Conservation (phyloP, 2,113 vertebrate genomes). For the Trogon surrucura region DNA sequence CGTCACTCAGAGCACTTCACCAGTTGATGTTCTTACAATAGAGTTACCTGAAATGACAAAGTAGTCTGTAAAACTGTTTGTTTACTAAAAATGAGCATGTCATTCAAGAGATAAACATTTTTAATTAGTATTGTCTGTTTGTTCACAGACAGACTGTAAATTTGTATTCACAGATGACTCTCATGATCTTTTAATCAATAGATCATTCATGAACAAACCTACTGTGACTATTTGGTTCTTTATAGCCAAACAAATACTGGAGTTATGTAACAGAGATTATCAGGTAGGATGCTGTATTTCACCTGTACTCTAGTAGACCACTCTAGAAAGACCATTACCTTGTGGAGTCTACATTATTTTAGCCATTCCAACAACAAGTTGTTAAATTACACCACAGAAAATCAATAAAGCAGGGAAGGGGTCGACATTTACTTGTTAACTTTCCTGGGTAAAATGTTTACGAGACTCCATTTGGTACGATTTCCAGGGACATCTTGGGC, state of each 20-base stretch:
- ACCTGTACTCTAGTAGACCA: not conserved
- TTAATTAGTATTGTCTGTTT: conserved; percentile 10
- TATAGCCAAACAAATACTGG: not conserved
- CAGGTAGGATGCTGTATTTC: not conserved
- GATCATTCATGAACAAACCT: not conserved
- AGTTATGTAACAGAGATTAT: conserved; percentile 1
- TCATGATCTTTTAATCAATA: not conserved
- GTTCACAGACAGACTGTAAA: not conserved
- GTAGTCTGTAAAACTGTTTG: not conserved
- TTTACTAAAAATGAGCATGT: not conserved
- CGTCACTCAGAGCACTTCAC: fast-evolving
- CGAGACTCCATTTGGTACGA: not conserved
- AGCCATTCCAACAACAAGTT: not conserved
- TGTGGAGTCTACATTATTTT: not conserved
- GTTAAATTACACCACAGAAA: not conserved
- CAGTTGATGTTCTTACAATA: not conserved
- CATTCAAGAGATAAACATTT: conserved; percentile 1
- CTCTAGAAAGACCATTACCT: not conserved
- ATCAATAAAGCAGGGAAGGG: not conserved
- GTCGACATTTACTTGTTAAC: not conserved
- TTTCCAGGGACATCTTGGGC: not conserved
- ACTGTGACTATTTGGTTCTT: not conserved
- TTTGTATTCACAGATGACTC: not conserved
- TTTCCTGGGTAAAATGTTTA: not conserved
- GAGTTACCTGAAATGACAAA: not conserved